Percentiles rank a stretch among this genome's conserved stretches.
Evolutionary conservation across 2,888 invertebrate species (phyloP).

Genomic region (Eupithecia subumbrata): DNA sequence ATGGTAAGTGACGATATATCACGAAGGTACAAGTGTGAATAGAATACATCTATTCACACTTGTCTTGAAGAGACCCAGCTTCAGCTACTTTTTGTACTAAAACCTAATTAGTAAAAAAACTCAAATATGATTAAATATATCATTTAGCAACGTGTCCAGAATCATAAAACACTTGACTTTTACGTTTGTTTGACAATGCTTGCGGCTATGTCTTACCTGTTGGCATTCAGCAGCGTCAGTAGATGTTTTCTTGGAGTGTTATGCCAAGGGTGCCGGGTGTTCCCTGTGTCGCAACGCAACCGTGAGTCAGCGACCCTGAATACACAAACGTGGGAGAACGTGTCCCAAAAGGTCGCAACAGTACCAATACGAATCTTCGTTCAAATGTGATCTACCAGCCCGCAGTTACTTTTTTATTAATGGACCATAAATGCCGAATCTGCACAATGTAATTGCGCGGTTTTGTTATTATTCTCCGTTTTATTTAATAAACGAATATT

Average conservation of each 20-base stretch:
- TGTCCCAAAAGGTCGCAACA: constrained; percentile 59
- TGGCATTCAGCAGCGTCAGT: constrained; percentile 50
- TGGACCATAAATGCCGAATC: constrained; percentile 2
- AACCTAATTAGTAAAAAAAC: not conserved
- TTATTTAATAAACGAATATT: constrained; percentile 14
- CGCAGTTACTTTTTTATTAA: not conserved
- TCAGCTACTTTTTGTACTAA: not conserved
- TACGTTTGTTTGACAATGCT: not conserved
- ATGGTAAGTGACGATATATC: not conserved
- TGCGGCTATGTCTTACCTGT: constrained; percentile 33
- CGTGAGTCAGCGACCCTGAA: constrained; percentile 74
- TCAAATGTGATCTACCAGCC: constrained; percentile 35
- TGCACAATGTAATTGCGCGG: constrained; percentile 6
- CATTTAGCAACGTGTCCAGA: not conserved
- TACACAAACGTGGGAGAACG: constrained; percentile 65
- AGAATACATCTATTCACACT: not conserved
- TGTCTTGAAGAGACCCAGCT: not conserved
- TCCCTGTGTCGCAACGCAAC: constrained; percentile 65
- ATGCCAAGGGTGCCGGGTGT: constrained; percentile 75
- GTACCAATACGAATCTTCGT: constrained; percentile 45
- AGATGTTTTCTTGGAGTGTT: constrained; percentile 55
- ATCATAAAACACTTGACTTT: not conserved
- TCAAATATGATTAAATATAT: not conserved
- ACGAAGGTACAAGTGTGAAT: not conserved
- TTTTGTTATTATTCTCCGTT: constrained; percentile 19